Evolutionary conservation across 2,797 vertebrate genomes (phyloP), one percentile per base, ranked within the genome.

Genomic region (Natrix natrix): DNA sequence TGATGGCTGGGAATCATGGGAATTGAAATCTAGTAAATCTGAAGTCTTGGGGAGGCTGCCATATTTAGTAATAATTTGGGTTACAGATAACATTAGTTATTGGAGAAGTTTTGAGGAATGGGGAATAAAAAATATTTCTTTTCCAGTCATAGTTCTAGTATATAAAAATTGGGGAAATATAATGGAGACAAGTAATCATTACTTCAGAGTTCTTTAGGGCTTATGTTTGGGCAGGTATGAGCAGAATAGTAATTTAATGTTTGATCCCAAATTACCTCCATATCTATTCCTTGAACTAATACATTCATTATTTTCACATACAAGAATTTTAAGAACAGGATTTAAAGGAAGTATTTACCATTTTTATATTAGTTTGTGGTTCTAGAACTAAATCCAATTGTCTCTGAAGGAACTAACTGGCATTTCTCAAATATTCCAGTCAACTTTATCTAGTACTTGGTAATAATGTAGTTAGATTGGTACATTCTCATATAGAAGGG

Each of bases 391-490:
- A 37, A 1, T 61, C 88, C 88, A 28, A 88, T 93, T 93, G 88
- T 89, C 63, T 0, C 78, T 78, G 4, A 0, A 14, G 52, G 5
- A 48, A 88, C 26, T 88, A 57, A 57, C 14, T 78, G 59, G 43
- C 89, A 26, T 92, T 89, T 92, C 93, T 90, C 61, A 43, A 0
- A 52, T 91, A 61, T 87, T 78, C 92, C 60, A 0, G 57, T 61
- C 90, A 61, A 88, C 78, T 94, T 91, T 92, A 60, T 93, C 43
- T 43, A 43, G 4, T 89, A 83, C 83, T 95, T 91, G 59, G 86
- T 92, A 90, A 43, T 89, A 89, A 56, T 88, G 91, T 78, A 89
- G 3, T 43, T 78, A 48, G 22, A 48, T 83, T 74, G 16, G 32
- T 83, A 83, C 8, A 43, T 83, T 48, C 8, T 83, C 20, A 78